Conservation (phyloP, 2,888 invertebrate genomes). For the Malachius bipustulatus region DNA sequence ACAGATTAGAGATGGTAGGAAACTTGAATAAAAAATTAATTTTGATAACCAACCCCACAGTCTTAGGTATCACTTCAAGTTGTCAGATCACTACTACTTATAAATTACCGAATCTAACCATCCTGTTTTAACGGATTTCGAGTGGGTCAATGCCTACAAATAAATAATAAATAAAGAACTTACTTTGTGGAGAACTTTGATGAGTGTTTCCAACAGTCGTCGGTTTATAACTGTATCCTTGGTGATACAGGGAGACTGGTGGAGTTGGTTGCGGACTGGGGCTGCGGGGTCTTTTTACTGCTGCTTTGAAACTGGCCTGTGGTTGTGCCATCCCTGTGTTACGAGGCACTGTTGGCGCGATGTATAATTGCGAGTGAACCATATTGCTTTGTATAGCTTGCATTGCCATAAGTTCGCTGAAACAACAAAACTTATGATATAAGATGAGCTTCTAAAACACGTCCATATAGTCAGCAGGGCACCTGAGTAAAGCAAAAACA, state of each 20-base stretch:
- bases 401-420: conserved; percentile 50
- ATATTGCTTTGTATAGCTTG: conserved; percentile 42
- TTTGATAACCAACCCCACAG: too few relatives aligned
- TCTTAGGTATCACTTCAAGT: too few relatives aligned
- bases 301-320: conserved; percentile 37
- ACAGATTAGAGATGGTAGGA: too few relatives aligned
- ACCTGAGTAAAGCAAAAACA: too few relatives aligned
- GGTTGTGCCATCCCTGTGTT: conserved; percentile 29
- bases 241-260: conserved; percentile 40
- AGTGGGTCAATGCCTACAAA: too few relatives aligned
- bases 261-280: conserved; percentile 47
- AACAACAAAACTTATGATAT: conserved; percentile 18
- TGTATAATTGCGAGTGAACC: conserved; percentile 58
- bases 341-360: conserved; percentile 37
- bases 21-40: too few relatives aligned
- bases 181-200: conserved; percentile 47
- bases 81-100: too few relatives aligned
- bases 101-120: too few relatives aligned
- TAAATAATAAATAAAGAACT: conserved; percentile 28
- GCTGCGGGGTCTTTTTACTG: conserved; percentile 50
- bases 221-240: conserved; percentile 45
- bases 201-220: conserved; percentile 44
- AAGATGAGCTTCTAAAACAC: too few relatives aligned
- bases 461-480: too few relatives aligned
- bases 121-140: too few relatives aligned